phyloP scores from a whole-genome alignment of 2,888 invertebrate species.

The Pseudococcus jackbeardsleyi region DNA sequence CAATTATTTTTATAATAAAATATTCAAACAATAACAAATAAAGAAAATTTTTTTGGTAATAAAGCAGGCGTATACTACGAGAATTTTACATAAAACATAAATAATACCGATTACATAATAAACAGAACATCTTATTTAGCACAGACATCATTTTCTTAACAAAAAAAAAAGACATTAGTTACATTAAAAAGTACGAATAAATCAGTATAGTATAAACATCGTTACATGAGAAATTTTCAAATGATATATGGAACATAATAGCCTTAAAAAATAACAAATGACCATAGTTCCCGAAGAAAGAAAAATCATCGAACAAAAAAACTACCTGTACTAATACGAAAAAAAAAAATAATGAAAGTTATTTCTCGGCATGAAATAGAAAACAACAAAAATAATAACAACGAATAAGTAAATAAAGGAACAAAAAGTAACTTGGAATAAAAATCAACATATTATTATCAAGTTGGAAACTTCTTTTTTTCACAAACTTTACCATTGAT shows the following conservation, averaged over 20 bases:
- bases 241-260: conserved; percentile 37
- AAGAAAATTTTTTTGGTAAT: conserved; percentile 50
- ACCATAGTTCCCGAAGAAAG: conserved; percentile 6
- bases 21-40: conserved; percentile 55
- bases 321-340: neutral
- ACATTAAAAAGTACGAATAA: conserved; percentile 22
- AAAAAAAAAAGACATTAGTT: conserved; percentile 41
- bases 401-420: conserved; percentile 43
- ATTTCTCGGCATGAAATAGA: conserved; percentile 30
- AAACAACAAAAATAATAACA: conserved; percentile 49
- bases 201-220: conserved; percentile 16
- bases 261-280: conserved; percentile 29
- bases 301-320: neutral
- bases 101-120: conserved; percentile 36
- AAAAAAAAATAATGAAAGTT: conserved; percentile 37
- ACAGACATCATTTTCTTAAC: neutral
- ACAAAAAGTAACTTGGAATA: neutral
- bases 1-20: conserved; percentile 46
- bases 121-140: conserved; percentile 43
- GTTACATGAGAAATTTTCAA: conserved; percentile 19
- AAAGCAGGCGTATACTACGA: conserved; percentile 61
- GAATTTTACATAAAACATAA: conserved; percentile 27
- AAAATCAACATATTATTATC: conserved; percentile 47
- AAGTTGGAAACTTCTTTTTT: conserved; percentile 8
- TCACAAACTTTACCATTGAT: neutral